These are phyloP conservation scores for Pantherophis alleghaniensis DNA, from an alignment of 2,797 vertebrate species.

Conservation along the genomic window DNA sequence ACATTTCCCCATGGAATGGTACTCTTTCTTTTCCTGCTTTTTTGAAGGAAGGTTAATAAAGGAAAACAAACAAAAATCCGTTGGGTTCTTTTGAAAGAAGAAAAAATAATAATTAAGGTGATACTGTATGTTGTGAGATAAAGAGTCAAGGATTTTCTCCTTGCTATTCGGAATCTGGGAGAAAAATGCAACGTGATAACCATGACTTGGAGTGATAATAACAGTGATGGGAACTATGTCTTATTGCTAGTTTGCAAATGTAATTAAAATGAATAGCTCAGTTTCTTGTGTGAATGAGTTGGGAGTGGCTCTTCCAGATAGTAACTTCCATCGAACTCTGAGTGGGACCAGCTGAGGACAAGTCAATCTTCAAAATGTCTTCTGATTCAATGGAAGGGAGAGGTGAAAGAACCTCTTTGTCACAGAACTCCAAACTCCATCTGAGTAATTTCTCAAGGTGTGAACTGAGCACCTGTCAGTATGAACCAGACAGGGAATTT, in stretches of 20 bases:
- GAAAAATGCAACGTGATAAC: neutral
- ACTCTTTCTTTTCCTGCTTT: conserved; percentile 27
- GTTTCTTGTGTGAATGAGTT: neutral
- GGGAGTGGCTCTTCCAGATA: neutral
- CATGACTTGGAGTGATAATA: neutral
- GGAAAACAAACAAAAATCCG: neutral
- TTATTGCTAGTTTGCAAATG: neutral
- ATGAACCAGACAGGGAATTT: neutral
- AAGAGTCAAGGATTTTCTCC: neutral
- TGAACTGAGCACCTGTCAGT: neutral
- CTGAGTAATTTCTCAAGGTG: neutral
- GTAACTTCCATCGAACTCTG: neutral
- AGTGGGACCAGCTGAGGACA: neutral
- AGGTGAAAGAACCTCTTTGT: neutral
- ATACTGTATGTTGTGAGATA: neutral
- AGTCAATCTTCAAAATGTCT: neutral
- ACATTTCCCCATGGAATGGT: conserved; percentile 13
- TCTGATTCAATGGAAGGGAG: neutral
- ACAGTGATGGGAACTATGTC: neutral
- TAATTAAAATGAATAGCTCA: neutral
- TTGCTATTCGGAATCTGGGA: neutral
- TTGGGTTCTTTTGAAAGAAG: neutral
- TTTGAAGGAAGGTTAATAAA: conserved; percentile 11
- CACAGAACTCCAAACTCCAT: neutral
- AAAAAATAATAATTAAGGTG: neutral